These are phyloP conservation scores for Oxycera nigricornis DNA, from an alignment of 2,888 invertebrate genomes.

Conservation along the genomic window DNA sequence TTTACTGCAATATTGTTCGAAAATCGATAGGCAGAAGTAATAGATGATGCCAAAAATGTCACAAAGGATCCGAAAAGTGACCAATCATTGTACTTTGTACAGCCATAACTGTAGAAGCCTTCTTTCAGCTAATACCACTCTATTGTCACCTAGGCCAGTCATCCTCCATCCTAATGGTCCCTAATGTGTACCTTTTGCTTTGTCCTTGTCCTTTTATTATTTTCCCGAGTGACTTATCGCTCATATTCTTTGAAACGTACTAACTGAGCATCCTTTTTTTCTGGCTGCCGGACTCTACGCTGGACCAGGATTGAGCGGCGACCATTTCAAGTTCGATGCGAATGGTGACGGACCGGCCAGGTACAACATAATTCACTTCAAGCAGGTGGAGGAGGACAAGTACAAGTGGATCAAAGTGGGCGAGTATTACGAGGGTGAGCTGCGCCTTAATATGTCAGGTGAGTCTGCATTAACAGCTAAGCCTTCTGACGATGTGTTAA, in stretches of 20 bases:
- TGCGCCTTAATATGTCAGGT: constrained; percentile 82
- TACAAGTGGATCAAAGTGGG: constrained; percentile 90
- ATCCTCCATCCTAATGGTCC: not conserved
- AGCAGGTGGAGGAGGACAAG: constrained; percentile 74
- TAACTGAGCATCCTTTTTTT: not conserved
- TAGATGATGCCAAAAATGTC: no score
- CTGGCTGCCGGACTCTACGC: not conserved
- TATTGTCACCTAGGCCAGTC: not conserved
- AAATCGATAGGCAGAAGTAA: no score
- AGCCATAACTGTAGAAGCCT: no score
- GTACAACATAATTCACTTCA: constrained; percentile 96
- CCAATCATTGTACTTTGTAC: no score
- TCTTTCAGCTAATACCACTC: constrained; percentile 21
- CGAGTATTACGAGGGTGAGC: constrained; percentile 81
- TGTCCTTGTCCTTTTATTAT: not conserved
- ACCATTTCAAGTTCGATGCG: constrained; percentile 86
- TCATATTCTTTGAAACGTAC: not conserved
- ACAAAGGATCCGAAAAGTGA: no score
- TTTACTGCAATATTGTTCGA: no score
- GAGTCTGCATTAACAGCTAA: constrained; percentile 52
- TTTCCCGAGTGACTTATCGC: not conserved
- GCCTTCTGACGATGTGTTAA: not conserved
- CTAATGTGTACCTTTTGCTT: constrained; percentile 7
- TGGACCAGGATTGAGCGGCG: constrained; percentile 80
- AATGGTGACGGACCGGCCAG: constrained; percentile 94